Conservation (phyloP, 2,888 invertebrate species). For the Rhogogaster chlorosoma region DNA sequence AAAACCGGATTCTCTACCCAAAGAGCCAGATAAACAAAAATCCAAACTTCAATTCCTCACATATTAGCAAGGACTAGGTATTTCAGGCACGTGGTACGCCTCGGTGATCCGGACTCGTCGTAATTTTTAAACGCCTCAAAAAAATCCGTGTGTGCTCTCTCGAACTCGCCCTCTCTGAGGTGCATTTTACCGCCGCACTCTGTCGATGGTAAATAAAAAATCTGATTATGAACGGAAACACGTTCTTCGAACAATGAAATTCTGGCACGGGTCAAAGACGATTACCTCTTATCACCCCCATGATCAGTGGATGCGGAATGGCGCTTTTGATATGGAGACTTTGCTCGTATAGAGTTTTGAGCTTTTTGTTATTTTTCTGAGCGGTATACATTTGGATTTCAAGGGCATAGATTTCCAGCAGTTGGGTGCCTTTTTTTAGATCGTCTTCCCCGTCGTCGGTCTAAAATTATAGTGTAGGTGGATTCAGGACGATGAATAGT, state of each 20-base stretch:
- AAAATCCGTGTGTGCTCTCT: constrained; percentile 99
- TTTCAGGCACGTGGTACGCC: constrained; percentile 98
- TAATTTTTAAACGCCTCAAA: constrained; percentile 99
- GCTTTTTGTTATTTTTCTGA: constrained; percentile 99
- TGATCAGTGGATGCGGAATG: constrained; percentile 99
- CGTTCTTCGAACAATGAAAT: background rate
- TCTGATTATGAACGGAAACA: constrained; percentile 29
- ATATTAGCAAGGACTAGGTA: constrained; percentile 99
- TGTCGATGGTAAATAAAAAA: constrained; percentile 68
- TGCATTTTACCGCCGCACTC: constrained; percentile 99
- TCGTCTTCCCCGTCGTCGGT: constrained; percentile 99
- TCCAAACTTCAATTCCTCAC: constrained; percentile 81
- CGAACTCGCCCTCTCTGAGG: constrained; percentile 98
- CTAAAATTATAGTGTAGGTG: constrained; percentile 76
- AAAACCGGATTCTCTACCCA: background rate
- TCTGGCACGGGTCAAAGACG: background rate
- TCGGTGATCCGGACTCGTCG: constrained; percentile 98
- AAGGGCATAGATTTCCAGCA: constrained; percentile 98
- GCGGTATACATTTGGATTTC: constrained; percentile 99
- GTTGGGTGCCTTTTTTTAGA: constrained; percentile 97
- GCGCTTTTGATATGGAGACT: constrained; percentile 99
- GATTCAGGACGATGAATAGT: background rate
- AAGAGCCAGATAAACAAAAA: constrained; percentile 4
- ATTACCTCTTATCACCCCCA: constrained; percentile 98
- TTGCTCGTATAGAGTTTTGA: constrained; percentile 98